These are phyloP conservation scores for Lycia hirtaria DNA, from an alignment of 2,888 invertebrate genomes.

Conservation along the genomic window DNA sequence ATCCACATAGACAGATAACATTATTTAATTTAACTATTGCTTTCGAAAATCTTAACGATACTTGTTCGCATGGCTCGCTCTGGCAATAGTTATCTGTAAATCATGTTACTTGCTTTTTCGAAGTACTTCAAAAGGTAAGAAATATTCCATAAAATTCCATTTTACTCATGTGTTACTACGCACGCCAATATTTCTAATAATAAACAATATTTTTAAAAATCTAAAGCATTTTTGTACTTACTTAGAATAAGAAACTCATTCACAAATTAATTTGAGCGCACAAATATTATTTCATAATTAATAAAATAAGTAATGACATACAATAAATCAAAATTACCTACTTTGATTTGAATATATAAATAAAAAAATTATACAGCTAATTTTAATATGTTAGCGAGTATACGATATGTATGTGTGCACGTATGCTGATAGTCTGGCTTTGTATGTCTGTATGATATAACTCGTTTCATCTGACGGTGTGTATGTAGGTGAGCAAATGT, in stretches of 20 bases:
- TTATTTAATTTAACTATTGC: no score
- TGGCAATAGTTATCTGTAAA: no score
- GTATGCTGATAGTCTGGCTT: slow-evolving; percentile 46
- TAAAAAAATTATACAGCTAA: slow-evolving; percentile 54
- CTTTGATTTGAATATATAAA: slow-evolving; percentile 43
- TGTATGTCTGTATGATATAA: slow-evolving; percentile 60
- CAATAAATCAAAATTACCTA: slow-evolving; percentile 52
- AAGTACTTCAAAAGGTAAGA: no score
- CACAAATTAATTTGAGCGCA: slow-evolving; percentile 1
- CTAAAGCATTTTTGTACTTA: no score
- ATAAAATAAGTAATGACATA: slow-evolving; percentile 24
- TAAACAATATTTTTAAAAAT: no score
- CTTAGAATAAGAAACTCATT: background rate
- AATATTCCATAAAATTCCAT: no score
- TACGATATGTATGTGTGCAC: slow-evolving; percentile 57
- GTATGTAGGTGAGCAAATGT: slow-evolving; percentile 56
- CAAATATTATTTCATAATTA: slow-evolving; percentile 20
- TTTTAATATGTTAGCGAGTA: slow-evolving; percentile 55
- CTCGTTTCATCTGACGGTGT: slow-evolving; percentile 61
- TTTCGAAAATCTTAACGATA: no score
- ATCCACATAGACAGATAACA: no score
- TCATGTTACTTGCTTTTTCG: no score
- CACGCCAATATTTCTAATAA: no score
- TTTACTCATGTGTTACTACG: no score
- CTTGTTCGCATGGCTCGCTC: no score